Conservation (phyloP, 2,888 invertebrate species). For the Acrobasis suavella region DNA sequence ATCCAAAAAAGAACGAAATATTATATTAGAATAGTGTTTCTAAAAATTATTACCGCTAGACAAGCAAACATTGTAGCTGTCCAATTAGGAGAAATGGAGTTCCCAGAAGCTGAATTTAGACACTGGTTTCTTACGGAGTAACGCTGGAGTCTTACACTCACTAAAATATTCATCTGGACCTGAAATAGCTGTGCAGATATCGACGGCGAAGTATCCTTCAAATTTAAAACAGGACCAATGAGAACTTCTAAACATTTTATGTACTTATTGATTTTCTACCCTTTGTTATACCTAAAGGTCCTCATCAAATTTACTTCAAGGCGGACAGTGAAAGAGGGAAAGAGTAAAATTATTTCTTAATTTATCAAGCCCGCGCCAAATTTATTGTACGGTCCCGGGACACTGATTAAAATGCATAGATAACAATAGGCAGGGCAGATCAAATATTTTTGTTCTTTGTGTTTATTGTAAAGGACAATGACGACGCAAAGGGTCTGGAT, state of each 20-base stretch:
- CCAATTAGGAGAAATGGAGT: conserved; percentile 51
- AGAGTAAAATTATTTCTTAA: conserved; percentile 35
- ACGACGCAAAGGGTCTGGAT: conserved; percentile 49
- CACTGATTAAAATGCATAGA: conserved; percentile 66
- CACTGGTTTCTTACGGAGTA: conserved; percentile 40
- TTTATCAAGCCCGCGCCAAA: conserved; percentile 34
- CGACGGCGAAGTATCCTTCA: conserved; percentile 39
- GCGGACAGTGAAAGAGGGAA: conserved; percentile 23
- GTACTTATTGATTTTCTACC: conserved; percentile 11
- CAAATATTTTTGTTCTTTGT: conserved; percentile 65
- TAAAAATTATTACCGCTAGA: conserved; percentile 27
- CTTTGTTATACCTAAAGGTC: conserved; percentile 14
- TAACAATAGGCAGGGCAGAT: conserved; percentile 64
- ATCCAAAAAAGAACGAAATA: not conserved
- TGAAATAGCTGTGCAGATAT: conserved; percentile 41
- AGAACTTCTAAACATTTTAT: conserved; percentile 26
- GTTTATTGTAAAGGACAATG: conserved; percentile 60
- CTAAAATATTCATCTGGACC: conserved; percentile 54
- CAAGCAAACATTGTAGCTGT: conserved; percentile 48
- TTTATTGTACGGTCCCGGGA: conserved; percentile 44
- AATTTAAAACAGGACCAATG: conserved; percentile 31
- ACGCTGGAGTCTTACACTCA: conserved; percentile 31
- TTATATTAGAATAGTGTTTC: conserved; percentile 19
- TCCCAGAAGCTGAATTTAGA: conserved; percentile 55
- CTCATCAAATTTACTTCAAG: conserved; percentile 22